Percentiles rank a stretch among this genome's conserved stretches.
Conservation (phyloP, 2,797 vertebrate genomes). For the Sciurus carolinensis region DNA sequence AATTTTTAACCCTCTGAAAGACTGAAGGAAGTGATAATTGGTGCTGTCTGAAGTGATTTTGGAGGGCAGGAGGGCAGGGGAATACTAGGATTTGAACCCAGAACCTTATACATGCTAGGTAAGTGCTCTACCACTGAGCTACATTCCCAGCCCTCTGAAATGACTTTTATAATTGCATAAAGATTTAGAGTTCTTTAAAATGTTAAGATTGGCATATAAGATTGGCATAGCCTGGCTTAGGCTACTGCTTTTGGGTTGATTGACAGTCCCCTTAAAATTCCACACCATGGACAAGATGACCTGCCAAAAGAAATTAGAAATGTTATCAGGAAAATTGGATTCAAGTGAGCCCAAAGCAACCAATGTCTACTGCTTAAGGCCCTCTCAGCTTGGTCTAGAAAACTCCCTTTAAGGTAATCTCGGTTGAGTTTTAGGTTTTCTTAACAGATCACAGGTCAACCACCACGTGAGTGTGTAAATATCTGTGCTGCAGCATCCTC, state of each 20-base stretch:
- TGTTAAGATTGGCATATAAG: not conserved
- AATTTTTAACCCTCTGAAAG: not conserved
- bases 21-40: not conserved
- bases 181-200: not conserved
- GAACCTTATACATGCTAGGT: too few species aligned
- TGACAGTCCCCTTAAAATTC: not conserved
- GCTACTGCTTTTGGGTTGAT: not conserved
- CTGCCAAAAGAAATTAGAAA: not conserved
- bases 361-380: not conserved
- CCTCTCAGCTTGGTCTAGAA: not conserved
- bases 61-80: too few species aligned
- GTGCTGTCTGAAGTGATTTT: not conserved
- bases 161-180: not conserved
- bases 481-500: not conserved
- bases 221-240: not conserved
- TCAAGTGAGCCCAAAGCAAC: not conserved
- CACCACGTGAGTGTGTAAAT: not conserved
- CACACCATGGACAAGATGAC: not conserved
- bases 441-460: not conserved
- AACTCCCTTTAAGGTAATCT: not conserved
- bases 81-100: too few species aligned
- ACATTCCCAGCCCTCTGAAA: too few species aligned
- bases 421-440: not conserved
- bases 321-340: not conserved
- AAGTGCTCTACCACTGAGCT: too few species aligned